Evolutionary conservation across 2,888 invertebrate species (phyloP).

Genomic region (Papilio gigon): DNA sequence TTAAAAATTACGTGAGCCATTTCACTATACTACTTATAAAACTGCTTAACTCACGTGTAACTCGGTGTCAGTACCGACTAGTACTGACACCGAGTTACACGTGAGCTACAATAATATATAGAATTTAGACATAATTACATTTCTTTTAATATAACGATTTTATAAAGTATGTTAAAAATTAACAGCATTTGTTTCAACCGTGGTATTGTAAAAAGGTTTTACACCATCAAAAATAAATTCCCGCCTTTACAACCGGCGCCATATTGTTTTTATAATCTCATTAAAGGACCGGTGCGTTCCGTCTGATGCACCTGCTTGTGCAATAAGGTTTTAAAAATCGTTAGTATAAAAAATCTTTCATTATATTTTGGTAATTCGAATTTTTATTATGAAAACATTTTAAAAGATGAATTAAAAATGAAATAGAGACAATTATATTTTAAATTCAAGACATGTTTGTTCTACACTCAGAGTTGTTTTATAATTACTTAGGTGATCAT

Average conservation of each 20-base stretch:
- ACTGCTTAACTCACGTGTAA: too few species aligned
- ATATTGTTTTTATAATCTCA: slow-evolving; percentile 75
- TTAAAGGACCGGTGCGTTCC: slow-evolving; percentile 64
- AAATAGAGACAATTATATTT: not conserved
- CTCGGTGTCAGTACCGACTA: too few species aligned
- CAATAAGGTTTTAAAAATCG: slow-evolving; percentile 58
- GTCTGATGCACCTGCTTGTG: slow-evolving; percentile 53
- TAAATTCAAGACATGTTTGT: not conserved
- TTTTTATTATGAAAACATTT: slow-evolving; percentile 12
- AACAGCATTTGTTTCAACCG: not conserved
- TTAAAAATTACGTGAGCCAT: too few species aligned
- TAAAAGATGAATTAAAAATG: slow-evolving; percentile 34
- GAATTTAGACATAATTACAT: too few species aligned
- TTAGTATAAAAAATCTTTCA: slow-evolving; percentile 52
- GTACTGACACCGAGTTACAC: too few species aligned
- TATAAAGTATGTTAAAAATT: not conserved
- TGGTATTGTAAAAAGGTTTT: slow-evolving; percentile 24
- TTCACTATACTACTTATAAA: too few species aligned
- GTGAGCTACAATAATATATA: too few species aligned
- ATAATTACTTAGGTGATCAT: too few species aligned
- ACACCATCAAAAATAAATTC: slow-evolving; percentile 35
- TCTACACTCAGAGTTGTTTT: too few species aligned
- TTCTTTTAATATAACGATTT: not conserved
- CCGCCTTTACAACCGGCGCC: slow-evolving; percentile 53
- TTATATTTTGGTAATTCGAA: slow-evolving; percentile 44